Percentiles rank a stretch among this genome's conserved stretches.
Conservation (phyloP, 37 sponge, comb jelly and placozoan genomes). For the Lycopodina hypogea region DNA sequence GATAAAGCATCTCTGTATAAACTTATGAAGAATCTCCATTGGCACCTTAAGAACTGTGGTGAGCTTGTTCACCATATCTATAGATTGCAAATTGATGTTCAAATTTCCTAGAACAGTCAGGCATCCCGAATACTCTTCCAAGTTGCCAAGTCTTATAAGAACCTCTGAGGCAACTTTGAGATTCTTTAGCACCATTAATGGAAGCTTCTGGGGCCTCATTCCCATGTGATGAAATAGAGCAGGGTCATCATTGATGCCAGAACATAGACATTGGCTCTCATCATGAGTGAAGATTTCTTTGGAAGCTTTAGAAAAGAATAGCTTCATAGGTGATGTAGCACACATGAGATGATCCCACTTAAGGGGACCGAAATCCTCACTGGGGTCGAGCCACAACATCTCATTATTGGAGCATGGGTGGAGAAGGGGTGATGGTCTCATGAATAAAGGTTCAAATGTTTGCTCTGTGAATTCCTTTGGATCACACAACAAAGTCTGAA, state of each 20-base stretch:
- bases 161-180: slow-evolving; percentile 87
- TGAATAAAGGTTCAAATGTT: slow-evolving; percentile 80
- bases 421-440: slow-evolving; percentile 86
- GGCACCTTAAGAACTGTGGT: slow-evolving; percentile 91
- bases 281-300: slow-evolving; percentile 24
- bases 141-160: slow-evolving; percentile 66
- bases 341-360: too few species aligned
- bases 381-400: too few species aligned
- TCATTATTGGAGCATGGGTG: slow-evolving; percentile 62
- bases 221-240: slow-evolving; percentile 83
- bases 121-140: slow-evolving; percentile 76
- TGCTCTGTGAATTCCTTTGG: slow-evolving; percentile 20
- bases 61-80: slow-evolving; percentile 94
- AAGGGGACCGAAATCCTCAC: too few species aligned
- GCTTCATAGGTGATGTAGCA: too few species aligned
- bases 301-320: too few species aligned
- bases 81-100: slow-evolving; percentile 96
- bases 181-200: slow-evolving; percentile 89
- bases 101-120: slow-evolving; percentile 87
- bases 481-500: slow-evolving; percentile 48
- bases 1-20: slow-evolving; percentile 90
- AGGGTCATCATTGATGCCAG: slow-evolving; percentile 69
- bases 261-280: slow-evolving; percentile 61
- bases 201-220: slow-evolving; percentile 88
- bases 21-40: slow-evolving; percentile 90